These are phyloP conservation scores for Hetaerina americana DNA, from an alignment of 1,140 invertebrate species.

Conservation along the genomic window DNA sequence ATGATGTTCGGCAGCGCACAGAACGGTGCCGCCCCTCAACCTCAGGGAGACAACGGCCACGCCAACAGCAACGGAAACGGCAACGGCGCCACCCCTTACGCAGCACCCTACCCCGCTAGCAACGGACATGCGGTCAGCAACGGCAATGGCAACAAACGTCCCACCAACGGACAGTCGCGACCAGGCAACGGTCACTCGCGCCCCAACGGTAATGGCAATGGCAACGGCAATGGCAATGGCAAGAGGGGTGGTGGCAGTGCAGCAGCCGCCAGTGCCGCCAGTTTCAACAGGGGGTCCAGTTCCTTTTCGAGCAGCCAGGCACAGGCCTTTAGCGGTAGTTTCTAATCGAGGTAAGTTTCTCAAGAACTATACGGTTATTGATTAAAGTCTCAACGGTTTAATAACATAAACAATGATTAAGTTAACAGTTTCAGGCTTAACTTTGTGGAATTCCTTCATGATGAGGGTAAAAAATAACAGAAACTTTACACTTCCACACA, in stretches of 20 bases:
- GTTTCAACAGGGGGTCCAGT: neutral
- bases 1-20: neutral
- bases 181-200: neutral
- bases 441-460: no score
- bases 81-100: neutral
- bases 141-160: neutral
- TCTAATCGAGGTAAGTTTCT: neutral
- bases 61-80: neutral
- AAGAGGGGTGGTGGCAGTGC: neutral
- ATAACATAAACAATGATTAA: no score
- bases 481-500: no score
- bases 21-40: neutral
- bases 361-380: no score
- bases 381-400: no score
- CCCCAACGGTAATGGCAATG: neutral
- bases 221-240: neutral
- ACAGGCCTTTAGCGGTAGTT: neutral
- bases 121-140: neutral
- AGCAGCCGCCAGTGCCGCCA: neutral
- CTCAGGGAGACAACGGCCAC: neutral
- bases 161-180: neutral
- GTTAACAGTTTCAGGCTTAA: no score
- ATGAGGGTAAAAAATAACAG: no score
- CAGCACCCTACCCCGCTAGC: no score
- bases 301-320: neutral